A percentile compares a stretch with the other conserved stretches of the same genome.
phyloP scores from a whole-genome alignment of 2,113 vertebrate genomes.

The Bombycilla garrulus region DNA sequence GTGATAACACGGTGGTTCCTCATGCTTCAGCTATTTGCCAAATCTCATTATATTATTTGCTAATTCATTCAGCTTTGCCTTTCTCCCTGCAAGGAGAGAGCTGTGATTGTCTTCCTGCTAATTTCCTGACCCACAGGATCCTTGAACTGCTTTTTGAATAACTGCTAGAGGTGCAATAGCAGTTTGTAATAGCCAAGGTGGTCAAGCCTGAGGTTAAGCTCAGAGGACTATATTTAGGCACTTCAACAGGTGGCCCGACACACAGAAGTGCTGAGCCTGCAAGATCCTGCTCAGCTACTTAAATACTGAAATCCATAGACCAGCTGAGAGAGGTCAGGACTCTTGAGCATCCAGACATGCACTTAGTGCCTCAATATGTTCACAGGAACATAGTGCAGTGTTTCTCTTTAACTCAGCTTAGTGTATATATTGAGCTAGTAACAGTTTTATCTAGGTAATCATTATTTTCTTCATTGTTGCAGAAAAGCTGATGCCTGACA shows the following conservation, averaged over 20 bases:
- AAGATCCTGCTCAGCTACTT: constrained; percentile 44
- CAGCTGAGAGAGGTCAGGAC: constrained; percentile 14
- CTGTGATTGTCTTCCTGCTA: background rate
- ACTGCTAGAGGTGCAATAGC: background rate
- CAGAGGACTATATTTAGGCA: constrained; percentile 41
- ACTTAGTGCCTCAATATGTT: background rate
- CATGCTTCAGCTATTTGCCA: background rate
- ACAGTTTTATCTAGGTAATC: background rate
- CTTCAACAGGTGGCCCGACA: constrained; percentile 45
- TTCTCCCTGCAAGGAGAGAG: background rate
- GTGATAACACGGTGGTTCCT: background rate
- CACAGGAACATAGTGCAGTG: background rate
- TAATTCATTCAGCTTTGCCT: background rate
- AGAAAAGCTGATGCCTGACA: background rate
- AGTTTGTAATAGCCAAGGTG: background rate
- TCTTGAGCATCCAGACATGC: background rate
- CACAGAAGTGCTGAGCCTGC: constrained; percentile 45
- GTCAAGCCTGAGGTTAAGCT: constrained; percentile 18
- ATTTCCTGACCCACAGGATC: background rate
- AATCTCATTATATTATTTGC: constrained; percentile 18
- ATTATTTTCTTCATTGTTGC: background rate
- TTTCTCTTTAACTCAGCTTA: background rate
- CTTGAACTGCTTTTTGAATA: background rate
- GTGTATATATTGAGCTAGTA: background rate
- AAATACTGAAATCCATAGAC: constrained; percentile 40